phyloP scores from a whole-genome alignment of 2,888 invertebrate species.

The Neuroscelio doddi region DNA sequence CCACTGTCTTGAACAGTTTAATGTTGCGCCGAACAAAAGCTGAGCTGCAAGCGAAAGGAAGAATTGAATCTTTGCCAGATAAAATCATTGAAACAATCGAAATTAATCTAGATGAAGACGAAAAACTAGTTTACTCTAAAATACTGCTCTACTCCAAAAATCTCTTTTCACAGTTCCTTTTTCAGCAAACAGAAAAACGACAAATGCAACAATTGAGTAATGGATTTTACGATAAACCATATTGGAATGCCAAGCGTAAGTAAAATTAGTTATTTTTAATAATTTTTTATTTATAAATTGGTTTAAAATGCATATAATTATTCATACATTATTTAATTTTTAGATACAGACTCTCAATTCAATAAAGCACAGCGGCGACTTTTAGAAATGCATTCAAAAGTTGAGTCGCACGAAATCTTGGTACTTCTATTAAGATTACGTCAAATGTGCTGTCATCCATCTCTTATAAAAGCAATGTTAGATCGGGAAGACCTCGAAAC shows the following conservation, averaged over 20 bases:
- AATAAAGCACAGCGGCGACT: conserved; percentile 64
- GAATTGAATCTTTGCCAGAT: conserved; percentile 77
- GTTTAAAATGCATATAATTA: conserved; percentile 5
- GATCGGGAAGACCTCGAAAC: conserved; percentile 69
- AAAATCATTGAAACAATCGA: conserved; percentile 75
- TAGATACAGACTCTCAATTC: conserved; percentile 59
- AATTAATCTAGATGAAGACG: conserved; percentile 80
- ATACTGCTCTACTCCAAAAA: conserved; percentile 82
- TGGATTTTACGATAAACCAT: conserved; percentile 50
- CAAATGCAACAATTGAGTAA: conserved; percentile 54
- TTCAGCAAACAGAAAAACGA: conserved; percentile 82
- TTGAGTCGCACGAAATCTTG: conserved; percentile 79
- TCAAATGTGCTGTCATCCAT: conserved; percentile 93
- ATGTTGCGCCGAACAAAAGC: conserved; percentile 91
- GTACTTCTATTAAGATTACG: conserved; percentile 88
- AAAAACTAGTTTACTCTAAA: conserved; percentile 86
- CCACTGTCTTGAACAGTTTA: conserved; percentile 87
- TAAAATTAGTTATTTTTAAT: conserved; percentile 4
- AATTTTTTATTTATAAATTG: conserved; percentile 1
- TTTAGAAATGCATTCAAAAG: conserved; percentile 65
- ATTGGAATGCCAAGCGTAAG: not conserved
- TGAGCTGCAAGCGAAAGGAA: conserved; percentile 80
- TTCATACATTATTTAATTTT: conserved; percentile 10
- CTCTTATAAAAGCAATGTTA: conserved; percentile 81
- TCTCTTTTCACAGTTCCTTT: conserved; percentile 83